Evolutionary conservation across 2,797 vertebrate species (phyloP).

Genomic region (Bradypodion ventrale): DNA sequence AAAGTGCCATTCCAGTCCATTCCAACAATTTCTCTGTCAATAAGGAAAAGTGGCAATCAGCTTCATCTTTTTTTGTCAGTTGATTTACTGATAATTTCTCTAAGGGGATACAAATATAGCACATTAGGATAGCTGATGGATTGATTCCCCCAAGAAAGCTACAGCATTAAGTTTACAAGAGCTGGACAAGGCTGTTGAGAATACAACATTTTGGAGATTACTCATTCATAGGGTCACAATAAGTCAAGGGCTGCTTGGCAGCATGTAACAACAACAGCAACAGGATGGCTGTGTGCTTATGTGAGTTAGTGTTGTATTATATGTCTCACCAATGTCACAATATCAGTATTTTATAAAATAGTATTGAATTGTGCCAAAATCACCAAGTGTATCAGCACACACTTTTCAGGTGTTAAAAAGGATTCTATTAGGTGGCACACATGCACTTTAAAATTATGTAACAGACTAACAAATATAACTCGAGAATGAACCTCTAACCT

Average conservation of each 20-base stretch:
- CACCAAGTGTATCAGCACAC: background rate
- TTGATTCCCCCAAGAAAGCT: too few relatives aligned
- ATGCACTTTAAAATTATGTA: background rate
- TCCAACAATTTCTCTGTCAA: background rate
- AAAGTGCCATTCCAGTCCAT: background rate
- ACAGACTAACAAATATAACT: constrained; percentile 41
- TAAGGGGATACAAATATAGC: background rate
- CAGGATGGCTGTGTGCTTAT: background rate
- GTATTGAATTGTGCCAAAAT: background rate
- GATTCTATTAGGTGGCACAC: background rate
- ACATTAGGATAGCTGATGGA: background rate
- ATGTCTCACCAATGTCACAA: background rate
- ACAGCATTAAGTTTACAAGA: too few relatives aligned
- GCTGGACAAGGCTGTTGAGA: too few relatives aligned
- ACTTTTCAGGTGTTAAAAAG: background rate
- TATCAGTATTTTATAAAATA: background rate
- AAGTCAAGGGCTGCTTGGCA: too few relatives aligned
- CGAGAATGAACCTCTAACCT: constrained; percentile 40
- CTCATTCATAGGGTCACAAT: too few relatives aligned
- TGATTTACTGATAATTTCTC: background rate
- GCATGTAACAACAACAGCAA: too few relatives aligned
- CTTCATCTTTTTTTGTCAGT: background rate
- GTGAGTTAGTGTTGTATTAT: background rate
- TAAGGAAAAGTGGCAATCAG: background rate
- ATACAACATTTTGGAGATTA: too few relatives aligned